phyloP scores from a whole-genome alignment of 2,113 vertebrate species.

The Cololabis saira region DNA sequence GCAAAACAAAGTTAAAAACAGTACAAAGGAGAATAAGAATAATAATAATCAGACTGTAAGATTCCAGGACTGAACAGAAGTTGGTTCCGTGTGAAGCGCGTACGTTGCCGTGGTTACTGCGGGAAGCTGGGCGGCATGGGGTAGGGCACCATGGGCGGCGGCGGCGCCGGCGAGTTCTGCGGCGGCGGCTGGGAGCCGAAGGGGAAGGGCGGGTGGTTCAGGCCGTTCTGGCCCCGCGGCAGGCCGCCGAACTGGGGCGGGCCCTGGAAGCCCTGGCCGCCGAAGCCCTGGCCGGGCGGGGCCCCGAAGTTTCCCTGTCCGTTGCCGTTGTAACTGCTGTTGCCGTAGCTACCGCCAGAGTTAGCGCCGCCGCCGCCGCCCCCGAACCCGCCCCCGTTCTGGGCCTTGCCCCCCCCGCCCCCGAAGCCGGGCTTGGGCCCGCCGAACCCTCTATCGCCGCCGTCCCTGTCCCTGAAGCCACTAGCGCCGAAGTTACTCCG shows the following conservation, averaged over 20 bases:
- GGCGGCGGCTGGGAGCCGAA: slow-evolving; percentile 87
- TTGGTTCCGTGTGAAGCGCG: slow-evolving; percentile 58
- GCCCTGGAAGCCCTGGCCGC: slow-evolving; percentile 89
- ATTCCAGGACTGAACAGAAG: slow-evolving; percentile 70
- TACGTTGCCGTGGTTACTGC: slow-evolving; percentile 83
- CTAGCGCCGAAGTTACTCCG: slow-evolving; percentile 87
- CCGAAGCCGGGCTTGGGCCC: slow-evolving; percentile 93
- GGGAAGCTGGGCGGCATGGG: slow-evolving; percentile 94
- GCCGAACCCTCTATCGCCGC: slow-evolving; percentile 89
- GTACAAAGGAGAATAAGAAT: slow-evolving; percentile 73
- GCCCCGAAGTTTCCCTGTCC: slow-evolving; percentile 89
- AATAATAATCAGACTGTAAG: slow-evolving; percentile 58
- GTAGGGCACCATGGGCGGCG: slow-evolving; percentile 91
- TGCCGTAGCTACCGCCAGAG: slow-evolving; percentile 83
- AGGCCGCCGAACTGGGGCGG: slow-evolving; percentile 88
- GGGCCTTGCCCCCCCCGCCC: slow-evolving; percentile 87
- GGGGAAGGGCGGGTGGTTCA: slow-evolving; percentile 92
- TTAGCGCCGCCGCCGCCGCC: slow-evolving; percentile 70
- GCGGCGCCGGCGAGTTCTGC: slow-evolving; percentile 78
- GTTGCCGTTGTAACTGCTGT: slow-evolving; percentile 85
- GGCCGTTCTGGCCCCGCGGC: slow-evolving; percentile 90
- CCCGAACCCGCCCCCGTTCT: slow-evolving; percentile 89
- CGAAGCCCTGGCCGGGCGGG: slow-evolving; percentile 88
- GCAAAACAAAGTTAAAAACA: slow-evolving; percentile 80
- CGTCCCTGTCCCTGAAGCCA: slow-evolving; percentile 94